Evolutionary conservation across 2,888 invertebrate species (phyloP).

Genomic region (Drosophila bunnanda): DNA sequence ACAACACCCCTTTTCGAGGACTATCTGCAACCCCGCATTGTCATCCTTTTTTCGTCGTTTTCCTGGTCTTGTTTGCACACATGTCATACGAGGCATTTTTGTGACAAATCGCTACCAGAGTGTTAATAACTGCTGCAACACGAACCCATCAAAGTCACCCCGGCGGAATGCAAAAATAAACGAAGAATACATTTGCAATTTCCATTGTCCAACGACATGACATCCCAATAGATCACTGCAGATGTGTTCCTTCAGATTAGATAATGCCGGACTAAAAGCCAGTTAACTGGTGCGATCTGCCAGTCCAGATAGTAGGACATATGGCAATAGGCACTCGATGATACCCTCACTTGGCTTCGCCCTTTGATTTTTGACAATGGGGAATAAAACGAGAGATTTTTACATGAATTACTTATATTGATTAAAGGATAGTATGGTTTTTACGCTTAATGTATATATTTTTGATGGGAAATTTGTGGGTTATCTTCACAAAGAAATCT

Average conservation of each 20-base stretch:
- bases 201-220: conserved; percentile 37
- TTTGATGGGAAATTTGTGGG: not conserved
- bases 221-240: conserved; percentile 64
- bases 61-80: conserved; percentile 72
- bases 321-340: conserved; percentile 12
- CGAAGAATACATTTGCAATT: conserved; percentile 24
- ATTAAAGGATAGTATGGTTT: conserved; percentile 1
- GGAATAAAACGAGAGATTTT: conserved; percentile 3
- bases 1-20: conserved; percentile 57
- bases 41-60: conserved; percentile 12
- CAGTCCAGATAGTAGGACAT: conserved; percentile 20
- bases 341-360: conserved; percentile 3
- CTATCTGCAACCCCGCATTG: conserved; percentile 37
- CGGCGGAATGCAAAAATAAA: conserved; percentile 15
- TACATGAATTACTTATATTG: conserved; percentile 22
- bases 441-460: not conserved
- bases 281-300: conserved; percentile 38
- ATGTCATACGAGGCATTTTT: conserved; percentile 71
- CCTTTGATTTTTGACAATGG: conserved; percentile 1
- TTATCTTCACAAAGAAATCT: not conserved
- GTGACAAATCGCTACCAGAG: conserved; percentile 75
- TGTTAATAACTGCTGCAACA: conserved; percentile 72
- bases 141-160: conserved; percentile 55
- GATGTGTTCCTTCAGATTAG: conserved; percentile 52
- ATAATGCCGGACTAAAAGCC: conserved; percentile 28